Percentiles rank a stretch among this genome's conserved stretches.
phyloP scores from a whole-genome alignment of 2,888 invertebrate species.

The Eupithecia abbreviata region DNA sequence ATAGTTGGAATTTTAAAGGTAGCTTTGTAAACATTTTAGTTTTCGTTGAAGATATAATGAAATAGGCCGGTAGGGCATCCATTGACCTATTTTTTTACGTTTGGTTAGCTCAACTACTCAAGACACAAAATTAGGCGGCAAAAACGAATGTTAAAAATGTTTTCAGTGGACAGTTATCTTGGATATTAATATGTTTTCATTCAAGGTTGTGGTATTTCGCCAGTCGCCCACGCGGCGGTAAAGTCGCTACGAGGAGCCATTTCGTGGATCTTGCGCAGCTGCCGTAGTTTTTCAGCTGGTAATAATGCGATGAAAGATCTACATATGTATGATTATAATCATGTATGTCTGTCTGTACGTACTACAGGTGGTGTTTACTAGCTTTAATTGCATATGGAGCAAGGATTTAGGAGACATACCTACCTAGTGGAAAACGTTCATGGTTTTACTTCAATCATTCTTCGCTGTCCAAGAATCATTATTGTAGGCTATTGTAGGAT shows the following conservation, averaged over 20 bases:
- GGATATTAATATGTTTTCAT: slow-evolving; percentile 32
- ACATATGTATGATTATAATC: slow-evolving; percentile 6
- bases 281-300: slow-evolving; percentile 24
- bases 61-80: no score
- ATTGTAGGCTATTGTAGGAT: not conserved
- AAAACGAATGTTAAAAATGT: not conserved
- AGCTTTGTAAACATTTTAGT: not conserved
- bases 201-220: slow-evolving; percentile 34
- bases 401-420: not conserved
- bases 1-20: not conserved
- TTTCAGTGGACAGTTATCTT: slow-evolving; percentile 19
- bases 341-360: not conserved
- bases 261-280: slow-evolving; percentile 21
- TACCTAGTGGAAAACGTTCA: not conserved
- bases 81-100: not conserved
- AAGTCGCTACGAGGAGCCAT: slow-evolving; percentile 24
- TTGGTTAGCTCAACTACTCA: not conserved
- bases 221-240: slow-evolving; percentile 21
- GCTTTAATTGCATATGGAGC: not conserved
- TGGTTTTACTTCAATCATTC: not conserved
- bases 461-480: not conserved
- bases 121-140: not conserved
- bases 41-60: not conserved
- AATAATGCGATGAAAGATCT: slow-evolving; percentile 9
- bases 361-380: slow-evolving; percentile 23